These are phyloP conservation scores for Siphonodentalium dalli DNA, from an alignment of 2,888 invertebrate species.

Conservation along the genomic window DNA sequence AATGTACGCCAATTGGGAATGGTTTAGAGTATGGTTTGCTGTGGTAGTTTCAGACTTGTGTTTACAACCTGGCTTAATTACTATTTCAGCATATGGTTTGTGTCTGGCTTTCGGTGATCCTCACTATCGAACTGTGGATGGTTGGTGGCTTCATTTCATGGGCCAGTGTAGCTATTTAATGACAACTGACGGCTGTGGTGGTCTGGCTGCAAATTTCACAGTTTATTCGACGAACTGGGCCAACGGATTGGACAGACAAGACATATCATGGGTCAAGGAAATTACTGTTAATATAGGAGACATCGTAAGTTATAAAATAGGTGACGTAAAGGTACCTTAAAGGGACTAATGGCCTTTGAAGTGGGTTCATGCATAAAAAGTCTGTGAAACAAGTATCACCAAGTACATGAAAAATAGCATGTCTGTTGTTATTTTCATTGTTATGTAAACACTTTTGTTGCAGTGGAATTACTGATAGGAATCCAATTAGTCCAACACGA, in stretches of 20 bases:
- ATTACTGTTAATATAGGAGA: constrained; percentile 31
- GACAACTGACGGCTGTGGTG: constrained; percentile 45
- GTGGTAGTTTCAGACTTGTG: not conserved
- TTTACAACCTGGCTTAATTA: not conserved
- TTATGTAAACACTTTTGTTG: too few species aligned
- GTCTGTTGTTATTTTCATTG: too few species aligned
- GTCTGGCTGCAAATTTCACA: constrained; percentile 32
- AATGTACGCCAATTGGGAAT: not conserved
- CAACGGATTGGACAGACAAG: not conserved
- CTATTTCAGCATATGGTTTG: constrained; percentile 38
- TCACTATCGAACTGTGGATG: constrained; percentile 52
- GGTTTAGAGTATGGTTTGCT: not conserved
- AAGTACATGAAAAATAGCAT: too few species aligned
- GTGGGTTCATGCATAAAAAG: too few species aligned
- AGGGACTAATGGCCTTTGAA: too few species aligned
- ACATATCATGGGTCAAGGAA: constrained; percentile 47
- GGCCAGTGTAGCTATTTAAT: constrained; percentile 52
- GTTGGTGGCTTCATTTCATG: constrained; percentile 44
- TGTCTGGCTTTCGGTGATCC: constrained; percentile 60
- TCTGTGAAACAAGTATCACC: too few species aligned
- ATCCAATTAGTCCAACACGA: too few species aligned
- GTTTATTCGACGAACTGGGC: constrained; percentile 35
- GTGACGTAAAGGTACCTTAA: too few species aligned
- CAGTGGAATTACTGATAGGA: too few species aligned
- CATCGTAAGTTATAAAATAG: too few species aligned